Base-by-base conservation (phyloP, 2,888 invertebrate genomes). In the Hetaerina titia region DNA sequence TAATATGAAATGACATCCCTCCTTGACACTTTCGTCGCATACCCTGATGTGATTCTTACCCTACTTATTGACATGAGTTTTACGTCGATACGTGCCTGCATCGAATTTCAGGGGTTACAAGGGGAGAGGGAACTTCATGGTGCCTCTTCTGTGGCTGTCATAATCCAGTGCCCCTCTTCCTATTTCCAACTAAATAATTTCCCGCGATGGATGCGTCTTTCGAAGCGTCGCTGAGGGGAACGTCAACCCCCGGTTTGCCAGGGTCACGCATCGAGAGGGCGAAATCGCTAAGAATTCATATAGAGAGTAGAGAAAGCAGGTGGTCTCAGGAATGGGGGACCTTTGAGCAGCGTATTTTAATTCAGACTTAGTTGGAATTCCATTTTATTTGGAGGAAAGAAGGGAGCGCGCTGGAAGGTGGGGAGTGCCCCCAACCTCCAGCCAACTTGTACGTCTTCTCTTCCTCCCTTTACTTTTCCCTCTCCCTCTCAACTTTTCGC, bases 331-430 rank as follows among this genome's bases (percentile, higher is more conserved):
- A 11, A 89, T 22, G n/a, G 58, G 92, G 56, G 74, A 64, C 22
- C 69, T 69, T 92, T 69, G 69, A 56, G 74, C 69, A 74, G 56
- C 92, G 57, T 56, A 92, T 92, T 92, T 92, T 92, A 92, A 92
- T 92, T 69, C 92, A 64, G 74, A 56, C 69, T 74, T 92, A n/a
- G 64, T 74, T 69, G 92, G 92, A 92, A 92, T 92, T 92, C 69
- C 92, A 92, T 92, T 69, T 90, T 74, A 64, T 92, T 64, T 19
- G 57, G 81, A 89, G 89, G 31, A 58, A 22, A 89, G 64, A 31
- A 25, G 58, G 90, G 90, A 57, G n/a, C n/a, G 11, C 13, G 25
- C 6, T 7, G 81, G 1, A 31, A 45, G 45, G 45, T 45, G 45
- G 45, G 45, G 45, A 45, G 45, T 45, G 45, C 81, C 81, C 74